A percentile compares a stretch with the other conserved stretches of the same genome.
Evolutionary conservation across 2,797 vertebrate genomes (phyloP).

Genomic region (Esox lucius): DNA sequence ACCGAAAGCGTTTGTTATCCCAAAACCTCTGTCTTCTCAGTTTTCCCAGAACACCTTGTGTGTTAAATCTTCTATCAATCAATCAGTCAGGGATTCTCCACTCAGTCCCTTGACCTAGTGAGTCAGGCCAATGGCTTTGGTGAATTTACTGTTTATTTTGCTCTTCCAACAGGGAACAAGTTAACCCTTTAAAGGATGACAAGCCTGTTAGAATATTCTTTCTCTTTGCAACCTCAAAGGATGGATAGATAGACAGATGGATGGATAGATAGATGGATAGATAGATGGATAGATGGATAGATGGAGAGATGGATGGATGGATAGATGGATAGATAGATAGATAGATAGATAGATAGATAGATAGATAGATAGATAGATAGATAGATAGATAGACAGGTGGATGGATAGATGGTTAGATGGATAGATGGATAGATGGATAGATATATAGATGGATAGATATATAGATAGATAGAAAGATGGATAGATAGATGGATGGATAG

Average conservation of each 20-base stretch:
- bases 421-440: not conserved
- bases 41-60: not conserved
- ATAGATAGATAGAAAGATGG: not conserved
- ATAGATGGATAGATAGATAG: constrained; percentile 40
- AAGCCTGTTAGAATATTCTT: not conserved
- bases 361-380: not conserved
- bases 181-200: not conserved
- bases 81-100: not conserved
- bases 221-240: not conserved
- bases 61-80: not conserved
- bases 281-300: constrained; percentile 53
- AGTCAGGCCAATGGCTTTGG: not conserved
- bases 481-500: not conserved
- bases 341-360: too few species aligned
- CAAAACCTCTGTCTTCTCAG: constrained; percentile 14
- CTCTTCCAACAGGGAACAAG: not conserved
- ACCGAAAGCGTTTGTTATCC: constrained; percentile 33
- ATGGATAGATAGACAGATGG: not conserved
- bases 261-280: not conserved
- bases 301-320: not conserved
- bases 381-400: constrained; percentile 39
- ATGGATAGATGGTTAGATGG: not conserved
- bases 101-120: not conserved
- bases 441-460: not conserved
- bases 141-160: not conserved